A percentile compares a stretch with the other conserved stretches of the same genome.
phyloP scores from a whole-genome alignment of 2,888 invertebrate genomes.

The Ceramica pisi region DNA sequence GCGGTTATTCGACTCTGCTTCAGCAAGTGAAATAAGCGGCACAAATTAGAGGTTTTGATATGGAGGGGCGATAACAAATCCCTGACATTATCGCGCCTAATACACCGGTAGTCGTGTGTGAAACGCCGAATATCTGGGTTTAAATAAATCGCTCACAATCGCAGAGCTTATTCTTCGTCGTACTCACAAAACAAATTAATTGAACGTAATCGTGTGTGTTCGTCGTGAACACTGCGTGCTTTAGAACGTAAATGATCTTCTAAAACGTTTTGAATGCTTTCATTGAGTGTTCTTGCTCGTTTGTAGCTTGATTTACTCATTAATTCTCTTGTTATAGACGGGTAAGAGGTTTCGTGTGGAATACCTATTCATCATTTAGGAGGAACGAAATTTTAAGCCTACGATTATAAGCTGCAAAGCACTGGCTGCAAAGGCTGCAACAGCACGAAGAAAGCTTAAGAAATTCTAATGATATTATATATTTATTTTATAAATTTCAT shows the following conservation, averaged over 20 bases:
- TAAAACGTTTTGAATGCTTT: slow-evolving; percentile 44
- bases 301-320: slow-evolving; percentile 46
- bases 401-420: background rate
- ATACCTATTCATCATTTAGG: slow-evolving; percentile 11
- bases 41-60: slow-evolving; percentile 41
- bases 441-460: background rate
- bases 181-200: slow-evolving; percentile 68
- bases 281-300: slow-evolving; percentile 42
- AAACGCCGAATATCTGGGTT: slow-evolving; percentile 61
- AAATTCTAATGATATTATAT: background rate
- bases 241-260: slow-evolving; percentile 54
- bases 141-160: slow-evolving; percentile 70
- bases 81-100: slow-evolving; percentile 64
- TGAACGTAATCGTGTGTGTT: slow-evolving; percentile 66
- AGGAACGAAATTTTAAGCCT: slow-evolving; percentile 1
- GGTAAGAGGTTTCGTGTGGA: slow-evolving; percentile 3
- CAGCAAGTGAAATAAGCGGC: slow-evolving; percentile 4
- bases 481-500: background rate
- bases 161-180: slow-evolving; percentile 65
- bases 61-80: slow-evolving; percentile 61
- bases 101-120: slow-evolving; percentile 57
- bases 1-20: slow-evolving; percentile 10
- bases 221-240: slow-evolving; percentile 49
- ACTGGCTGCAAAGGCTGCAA: background rate
- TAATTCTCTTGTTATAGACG: slow-evolving; percentile 37